Base-by-base conservation (phyloP, 2,888 invertebrate genomes). In the Plusia festucae region DNA sequence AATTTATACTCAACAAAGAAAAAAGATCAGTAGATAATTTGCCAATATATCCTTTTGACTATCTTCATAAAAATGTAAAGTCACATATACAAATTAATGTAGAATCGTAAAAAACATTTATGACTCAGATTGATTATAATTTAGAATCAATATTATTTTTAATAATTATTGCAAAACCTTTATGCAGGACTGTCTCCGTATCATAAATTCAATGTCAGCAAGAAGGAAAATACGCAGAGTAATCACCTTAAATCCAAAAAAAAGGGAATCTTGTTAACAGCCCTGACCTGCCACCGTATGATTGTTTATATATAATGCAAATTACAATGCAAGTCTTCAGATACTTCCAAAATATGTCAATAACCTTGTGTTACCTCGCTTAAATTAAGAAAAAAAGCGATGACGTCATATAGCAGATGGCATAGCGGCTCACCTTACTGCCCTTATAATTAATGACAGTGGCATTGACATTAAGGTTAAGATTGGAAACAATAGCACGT, bases 391-490 rank as follows among this genome's bases (percentile, higher is more conserved):
- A 78, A 80, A 70, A 73, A 62, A 24, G 30, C 61, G 54, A 63
- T 75, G 77, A 70, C 80, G 63, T 65, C 66, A 67, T 3, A 62
- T 64, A 65, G 70, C 80, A 79, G 80, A 75, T 79, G 78, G 80
- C 73, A 72, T 60, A 32, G 53, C 34, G 20, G 65, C 54, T 54
- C 27, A 57, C 30, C 30, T 51, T 44, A 22, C 16, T 54, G 68
- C 75, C 64, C 61, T 68, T 77, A 65, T 59, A 57, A 59, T 24
- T 52, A 30, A 30, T 9, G 8, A 32, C 52, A 54, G 60, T n/a
- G 53, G 60, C 79, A 77, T 44, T 77, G 78, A 71, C 77, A 74
- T 79, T 72, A 72, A 65, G 49, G 16, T 46, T 53, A 22, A 51
- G 44, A 51, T 49, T 54, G 52, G 16, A 46, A 27, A 59, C 30